Base-by-base conservation (phyloP, 2,797 vertebrate species). In the Danio jaintianensis region DNA sequence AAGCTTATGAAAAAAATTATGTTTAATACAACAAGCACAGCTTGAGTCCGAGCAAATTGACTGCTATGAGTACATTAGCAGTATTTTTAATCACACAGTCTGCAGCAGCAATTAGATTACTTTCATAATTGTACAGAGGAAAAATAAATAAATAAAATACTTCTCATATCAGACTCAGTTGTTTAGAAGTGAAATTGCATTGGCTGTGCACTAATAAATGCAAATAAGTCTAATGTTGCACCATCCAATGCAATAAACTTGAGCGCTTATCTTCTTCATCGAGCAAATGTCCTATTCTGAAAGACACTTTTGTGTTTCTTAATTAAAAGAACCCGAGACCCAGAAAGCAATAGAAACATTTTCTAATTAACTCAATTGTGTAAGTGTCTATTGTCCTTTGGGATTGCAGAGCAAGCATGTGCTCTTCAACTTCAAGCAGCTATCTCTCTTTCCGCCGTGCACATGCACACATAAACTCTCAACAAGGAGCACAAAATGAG, bases 331-430 rank as follows among this genome's bases (percentile, higher is more conserved):
- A 89, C 89, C 87, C 73, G 83, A 92, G 88, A 92, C 91, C 89
- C 90, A 90, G 90, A 92, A 92, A 92, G 91, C 89, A 90, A 91
- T 93, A 90, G 91, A 92, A 94, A 88, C 87, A 82, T 90, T 89
- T 74, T 80, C 90, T 93, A 93, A 94, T 93, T 93, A 93, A 93
- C 89, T 86, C 85, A 87, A 90, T 88, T 91, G 90, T 91, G 85
- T 47, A 86, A 91, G 85, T 88, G 87, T 89, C 89, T 87, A 83
- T 88, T 86, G 87, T 92, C 85, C 73, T 36, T 56, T 13, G 78
- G 84, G 85, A 85, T 66, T 80, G 81, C 36, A 20, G 43, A 79
- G 85, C 79, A 82, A 75, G 86, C 82, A 59, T 50, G 83, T 18
- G 16, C 79, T 80, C 87, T 90, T 89, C 88, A 88, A 86, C 88